phyloP scores from a whole-genome alignment of 1,140 invertebrate species.

The Drosophila sulfurigaster region DNA sequence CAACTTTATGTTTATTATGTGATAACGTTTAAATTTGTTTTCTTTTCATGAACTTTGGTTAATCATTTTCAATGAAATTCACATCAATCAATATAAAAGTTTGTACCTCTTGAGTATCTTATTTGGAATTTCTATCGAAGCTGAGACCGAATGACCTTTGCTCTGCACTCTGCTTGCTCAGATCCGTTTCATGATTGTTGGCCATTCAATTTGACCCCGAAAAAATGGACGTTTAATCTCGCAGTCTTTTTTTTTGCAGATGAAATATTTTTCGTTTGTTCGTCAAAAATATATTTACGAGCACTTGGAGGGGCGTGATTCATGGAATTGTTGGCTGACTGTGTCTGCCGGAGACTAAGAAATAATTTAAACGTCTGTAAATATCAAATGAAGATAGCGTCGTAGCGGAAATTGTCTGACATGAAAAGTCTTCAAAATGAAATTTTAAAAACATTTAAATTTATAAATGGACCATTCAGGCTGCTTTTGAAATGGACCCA shows the following conservation, averaged over 20 bases:
- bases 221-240: constrained; percentile 16
- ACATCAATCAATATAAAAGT: constrained; percentile 30
- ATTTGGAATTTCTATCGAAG: not conserved
- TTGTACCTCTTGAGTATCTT: not conserved
- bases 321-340: constrained; percentile 49
- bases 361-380: constrained; percentile 66
- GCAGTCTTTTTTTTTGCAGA: constrained; percentile 1
- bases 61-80: constrained; percentile 30
- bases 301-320: constrained; percentile 35
- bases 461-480: constrained; percentile 58
- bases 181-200: not conserved
- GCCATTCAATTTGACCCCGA: not conserved
- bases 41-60: not conserved
- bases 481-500: constrained; percentile 47
- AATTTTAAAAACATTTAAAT: constrained; percentile 69
- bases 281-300: constrained; percentile 44
- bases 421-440: constrained; percentile 67
- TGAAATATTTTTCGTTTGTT: constrained; percentile 47
- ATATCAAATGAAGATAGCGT: constrained; percentile 38
- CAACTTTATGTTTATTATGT: too few species aligned
- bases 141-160: constrained; percentile 4
- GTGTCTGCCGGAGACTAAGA: constrained; percentile 32
- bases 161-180: not conserved
- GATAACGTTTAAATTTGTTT: constrained; percentile 7
- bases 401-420: constrained; percentile 45